Conservation (phyloP, 1,140 invertebrate genomes). For the Solen grandis region DNA sequence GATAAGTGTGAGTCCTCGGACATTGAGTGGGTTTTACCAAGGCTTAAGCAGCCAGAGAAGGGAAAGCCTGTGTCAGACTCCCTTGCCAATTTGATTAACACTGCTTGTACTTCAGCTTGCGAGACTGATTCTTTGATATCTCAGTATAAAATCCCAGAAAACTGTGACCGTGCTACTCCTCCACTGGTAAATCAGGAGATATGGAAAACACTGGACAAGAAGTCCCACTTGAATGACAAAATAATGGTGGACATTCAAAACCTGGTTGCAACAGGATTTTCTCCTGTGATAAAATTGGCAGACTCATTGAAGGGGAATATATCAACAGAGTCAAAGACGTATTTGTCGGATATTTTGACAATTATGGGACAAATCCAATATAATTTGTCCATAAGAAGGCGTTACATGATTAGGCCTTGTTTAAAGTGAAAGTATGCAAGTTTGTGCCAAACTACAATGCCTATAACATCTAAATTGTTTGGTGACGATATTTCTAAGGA, state of each 20-base stretch:
- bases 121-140: neutral
- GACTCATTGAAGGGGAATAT: neutral
- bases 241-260: slow-evolving; percentile 19
- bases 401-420: slow-evolving; percentile 20
- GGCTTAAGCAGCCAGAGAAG: slow-evolving; percentile 5
- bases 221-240: neutral
- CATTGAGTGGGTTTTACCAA: slow-evolving; percentile 8
- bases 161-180: slow-evolving; percentile 17
- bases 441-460: neutral
- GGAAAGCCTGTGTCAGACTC: slow-evolving; percentile 3
- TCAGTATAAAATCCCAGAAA: slow-evolving; percentile 7
- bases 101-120: slow-evolving; percentile 7
- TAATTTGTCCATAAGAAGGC: slow-evolving; percentile 6
- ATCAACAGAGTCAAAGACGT: neutral
- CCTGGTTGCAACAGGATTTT: neutral
- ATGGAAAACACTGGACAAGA: slow-evolving; percentile 24
- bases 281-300: slow-evolving; percentile 9
- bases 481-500: slow-evolving; percentile 38
- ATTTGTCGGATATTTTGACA: slow-evolving; percentile 23
- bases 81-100: slow-evolving; percentile 30
- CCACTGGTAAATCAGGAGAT: slow-evolving; percentile 22
- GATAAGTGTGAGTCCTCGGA: neutral
- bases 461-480: slow-evolving; percentile 21
- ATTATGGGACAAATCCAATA: slow-evolving; percentile 26
- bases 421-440: slow-evolving; percentile 16